Evolutionary conservation across 2,888 invertebrate genomes (phyloP), one percentile per base, ranked within the genome.

Genomic region (Cinara cedri): DNA sequence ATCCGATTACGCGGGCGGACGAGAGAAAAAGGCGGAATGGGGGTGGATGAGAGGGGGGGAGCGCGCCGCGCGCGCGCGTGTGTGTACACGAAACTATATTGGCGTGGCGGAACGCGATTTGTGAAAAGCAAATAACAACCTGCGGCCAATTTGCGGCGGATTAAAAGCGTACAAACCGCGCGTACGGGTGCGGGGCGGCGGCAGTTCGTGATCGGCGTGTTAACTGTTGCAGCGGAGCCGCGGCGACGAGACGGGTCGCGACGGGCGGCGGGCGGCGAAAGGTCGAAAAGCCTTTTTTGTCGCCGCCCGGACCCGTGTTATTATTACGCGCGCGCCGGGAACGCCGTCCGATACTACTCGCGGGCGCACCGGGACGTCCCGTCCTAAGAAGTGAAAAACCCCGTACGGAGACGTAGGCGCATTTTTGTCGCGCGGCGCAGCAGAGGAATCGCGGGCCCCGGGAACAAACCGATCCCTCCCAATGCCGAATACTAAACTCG

Each of bases 191-290:
- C 21, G 55, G 8, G 42, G 42, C 63, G 42, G 63, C 8, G 54
- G 57, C 49, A 57, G 44, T 68, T 76, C 76, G 68, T 68, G 76
- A 68, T 57, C 76, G 49, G 76, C 19, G 66, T 76, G 66, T 57
- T 57, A 76, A 76, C 76, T 75, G 63, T 75, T 65, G 75, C 75
- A 34, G 34, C n/a, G 9, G 42, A 26, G 6, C 3, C 34, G 49
- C 68, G 51, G 46, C 68, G 13, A 16, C 19, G 19, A 34, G 62
- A 74, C 14, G 16, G 57, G 44, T 72, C 34, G 19, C n/a, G 10
- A 3, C 8, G 42, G 24, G 34, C 2, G 34, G 4, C 6, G 21
- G 44, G 55, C 14, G 10, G 26, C 8, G n/a, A 42, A 44, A n/a
- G 55, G 19, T 42, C 63, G 57, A 6, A 44, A 57, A 57, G 21